phyloP scores from a whole-genome alignment of 1,140 invertebrate species.

The Drosophila tropicalis region DNA sequence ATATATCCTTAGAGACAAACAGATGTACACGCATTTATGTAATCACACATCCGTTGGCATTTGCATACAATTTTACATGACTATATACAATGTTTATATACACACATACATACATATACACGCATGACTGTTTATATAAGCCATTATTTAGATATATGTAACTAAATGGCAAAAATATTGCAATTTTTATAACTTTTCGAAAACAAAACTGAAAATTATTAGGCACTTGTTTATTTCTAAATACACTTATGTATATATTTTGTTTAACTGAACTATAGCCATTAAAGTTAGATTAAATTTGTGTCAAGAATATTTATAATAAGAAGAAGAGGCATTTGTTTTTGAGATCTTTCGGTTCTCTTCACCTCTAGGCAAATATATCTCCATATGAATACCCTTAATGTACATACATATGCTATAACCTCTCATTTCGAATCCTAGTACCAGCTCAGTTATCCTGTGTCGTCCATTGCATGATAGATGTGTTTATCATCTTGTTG shows the following conservation, averaged over 20 bases:
- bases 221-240: no score
- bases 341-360: no score
- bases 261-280: no score
- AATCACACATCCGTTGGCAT: background rate
- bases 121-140: slow-evolving; percentile 3
- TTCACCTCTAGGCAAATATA: no score
- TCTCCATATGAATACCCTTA: no score
- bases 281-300: no score
- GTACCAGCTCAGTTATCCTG: background rate
- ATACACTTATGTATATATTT: background rate
- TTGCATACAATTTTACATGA: slow-evolving; percentile 4
- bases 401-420: no score
- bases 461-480: background rate
- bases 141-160: slow-evolving; percentile 3
- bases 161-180: background rate
- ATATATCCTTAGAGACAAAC: slow-evolving; percentile 22
- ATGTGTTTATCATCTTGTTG: background rate
- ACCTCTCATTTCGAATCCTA: background rate
- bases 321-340: no score
- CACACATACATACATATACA: background rate
- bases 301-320: no score
- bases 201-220: background rate
- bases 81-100: slow-evolving; percentile 1
- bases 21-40: slow-evolving; percentile 3
- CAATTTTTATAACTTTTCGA: slow-evolving; percentile 3